A percentile compares a stretch with the other conserved stretches of the same genome.
Evolutionary conservation across 2,888 invertebrate genomes (phyloP).

Genomic region (Sipha maydis): DNA sequence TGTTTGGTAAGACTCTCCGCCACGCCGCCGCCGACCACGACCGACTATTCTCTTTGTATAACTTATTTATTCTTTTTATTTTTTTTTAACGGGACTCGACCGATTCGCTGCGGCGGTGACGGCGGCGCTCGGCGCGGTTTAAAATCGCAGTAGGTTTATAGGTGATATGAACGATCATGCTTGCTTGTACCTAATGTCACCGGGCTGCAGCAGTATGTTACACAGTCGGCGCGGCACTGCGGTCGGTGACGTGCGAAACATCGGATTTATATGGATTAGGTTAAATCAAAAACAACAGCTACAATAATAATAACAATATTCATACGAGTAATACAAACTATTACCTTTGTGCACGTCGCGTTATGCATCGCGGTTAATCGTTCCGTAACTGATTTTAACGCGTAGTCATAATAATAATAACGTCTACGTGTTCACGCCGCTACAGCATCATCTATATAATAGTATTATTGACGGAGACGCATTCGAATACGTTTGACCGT

Average conservation of each 20-base stretch:
- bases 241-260: background rate
- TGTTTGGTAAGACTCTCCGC: constrained; percentile 48
- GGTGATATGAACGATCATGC: background rate
- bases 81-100: constrained; percentile 49
- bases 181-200: no score
- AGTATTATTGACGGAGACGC: no score
- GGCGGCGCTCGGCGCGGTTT: background rate
- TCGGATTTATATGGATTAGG: background rate
- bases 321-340: no score
- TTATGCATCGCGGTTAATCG: background rate
- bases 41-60: background rate
- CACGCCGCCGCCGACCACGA: background rate
- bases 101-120: background rate
- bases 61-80: background rate
- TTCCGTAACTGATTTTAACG: background rate
- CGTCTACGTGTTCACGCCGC: background rate
- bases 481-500: no score
- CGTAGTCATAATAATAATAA: background rate
- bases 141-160: background rate
- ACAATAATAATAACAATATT: background rate
- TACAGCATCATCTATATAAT: background rate
- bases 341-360: background rate
- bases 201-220: no score
- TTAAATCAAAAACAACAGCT: background rate
- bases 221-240: background rate